These are phyloP conservation scores for Drosophila nigricruria DNA, from an alignment of 2,888 invertebrate genomes.

Conservation along the genomic window DNA sequence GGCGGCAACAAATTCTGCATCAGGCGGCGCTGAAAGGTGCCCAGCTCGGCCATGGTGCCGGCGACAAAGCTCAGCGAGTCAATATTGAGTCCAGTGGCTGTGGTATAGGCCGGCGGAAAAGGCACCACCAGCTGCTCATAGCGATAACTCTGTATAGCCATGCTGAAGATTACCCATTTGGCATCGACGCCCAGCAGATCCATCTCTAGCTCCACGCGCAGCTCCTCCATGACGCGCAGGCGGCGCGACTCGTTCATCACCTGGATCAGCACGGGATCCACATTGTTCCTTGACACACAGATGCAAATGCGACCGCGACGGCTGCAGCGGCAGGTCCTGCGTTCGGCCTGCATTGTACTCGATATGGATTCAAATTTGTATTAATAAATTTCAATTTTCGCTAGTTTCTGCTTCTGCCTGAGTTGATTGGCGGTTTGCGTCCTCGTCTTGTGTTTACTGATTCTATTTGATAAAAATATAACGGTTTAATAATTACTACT, in stretches of 20 bases:
- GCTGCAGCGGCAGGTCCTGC: background rate
- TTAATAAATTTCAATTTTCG: background rate
- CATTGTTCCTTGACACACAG: background rate
- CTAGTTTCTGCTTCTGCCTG: background rate
- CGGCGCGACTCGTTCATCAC: conserved; percentile 21
- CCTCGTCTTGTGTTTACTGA: background rate
- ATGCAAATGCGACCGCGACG: conserved; percentile 6
- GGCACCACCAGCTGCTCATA: conserved; percentile 19
- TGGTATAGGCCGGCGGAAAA: conserved; percentile 2
- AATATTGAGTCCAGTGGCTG: background rate
- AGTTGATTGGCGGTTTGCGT: too few species aligned
- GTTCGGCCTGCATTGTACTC: background rate
- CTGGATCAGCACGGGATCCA: conserved; percentile 8
- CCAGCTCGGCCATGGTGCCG: conserved; percentile 23
- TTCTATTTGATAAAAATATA: background rate
- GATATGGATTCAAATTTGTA: background rate
- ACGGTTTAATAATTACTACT: background rate
- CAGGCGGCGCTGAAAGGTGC: conserved; percentile 1
- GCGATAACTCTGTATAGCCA: conserved; percentile 30
- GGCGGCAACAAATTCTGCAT: conserved; percentile 3
- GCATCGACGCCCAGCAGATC: conserved; percentile 33
- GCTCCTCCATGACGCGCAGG: conserved; percentile 6
- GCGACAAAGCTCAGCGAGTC: conserved; percentile 5
- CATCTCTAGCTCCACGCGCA: conserved; percentile 8
- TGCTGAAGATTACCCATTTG: conserved; percentile 36